These are phyloP conservation scores for Latrodectus elegans DNA, from an alignment of 2,888 invertebrate genomes.

Conservation along the genomic window DNA sequence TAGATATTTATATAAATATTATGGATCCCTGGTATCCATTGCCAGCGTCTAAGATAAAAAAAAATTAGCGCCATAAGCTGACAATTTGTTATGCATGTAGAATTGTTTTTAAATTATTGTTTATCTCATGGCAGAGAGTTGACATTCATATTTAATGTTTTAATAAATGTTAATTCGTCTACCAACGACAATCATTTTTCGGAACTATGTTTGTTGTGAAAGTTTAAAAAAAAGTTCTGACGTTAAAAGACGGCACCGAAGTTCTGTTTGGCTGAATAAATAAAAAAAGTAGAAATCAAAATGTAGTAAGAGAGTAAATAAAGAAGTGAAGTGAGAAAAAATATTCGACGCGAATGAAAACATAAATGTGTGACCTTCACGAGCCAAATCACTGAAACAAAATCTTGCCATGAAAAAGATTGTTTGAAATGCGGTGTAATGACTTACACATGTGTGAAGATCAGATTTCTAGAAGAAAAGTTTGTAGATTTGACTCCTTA, in stretches of 20 bases:
- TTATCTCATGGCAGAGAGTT: too few relatives aligned
- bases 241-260: constrained; percentile 50
- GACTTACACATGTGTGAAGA: constrained; percentile 54
- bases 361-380: constrained; percentile 50
- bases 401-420: constrained; percentile 54
- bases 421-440: constrained; percentile 38
- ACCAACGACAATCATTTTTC: constrained; percentile 32
- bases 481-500: constrained; percentile 2
- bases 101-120: too few relatives aligned
- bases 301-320: background rate
- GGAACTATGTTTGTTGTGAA: constrained; percentile 61
- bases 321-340: constrained; percentile 12
- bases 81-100: too few relatives aligned
- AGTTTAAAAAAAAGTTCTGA: constrained; percentile 31
- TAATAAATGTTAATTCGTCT: too few relatives aligned
- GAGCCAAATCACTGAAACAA: constrained; percentile 48
- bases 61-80: too few relatives aligned
- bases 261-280: background rate
- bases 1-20: too few relatives aligned
- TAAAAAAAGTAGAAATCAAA: background rate
- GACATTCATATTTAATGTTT: too few relatives aligned
- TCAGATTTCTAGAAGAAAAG: constrained; percentile 18
- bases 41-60: too few relatives aligned
- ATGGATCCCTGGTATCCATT: too few relatives aligned
- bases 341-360: constrained; percentile 6